phyloP scores from a whole-genome alignment of 2,113 vertebrate species.

The Nycticebus coucang region DNA sequence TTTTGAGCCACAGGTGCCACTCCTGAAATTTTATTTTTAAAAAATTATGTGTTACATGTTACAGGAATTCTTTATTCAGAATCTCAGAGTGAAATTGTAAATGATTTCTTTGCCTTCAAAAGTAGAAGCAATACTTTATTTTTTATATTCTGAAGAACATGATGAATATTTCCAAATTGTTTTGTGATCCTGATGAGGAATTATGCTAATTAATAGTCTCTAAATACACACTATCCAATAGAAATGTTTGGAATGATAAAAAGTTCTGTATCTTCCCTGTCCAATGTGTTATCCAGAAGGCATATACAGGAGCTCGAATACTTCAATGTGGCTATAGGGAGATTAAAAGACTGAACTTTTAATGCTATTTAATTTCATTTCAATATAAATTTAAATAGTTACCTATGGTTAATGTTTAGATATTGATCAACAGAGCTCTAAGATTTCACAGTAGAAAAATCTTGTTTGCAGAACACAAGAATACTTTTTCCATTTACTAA shows the following conservation, averaged over 20 bases:
- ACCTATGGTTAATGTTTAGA: neutral
- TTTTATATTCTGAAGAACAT: neutral
- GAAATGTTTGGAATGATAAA: neutral
- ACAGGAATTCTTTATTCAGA: neutral
- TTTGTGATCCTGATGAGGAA: neutral
- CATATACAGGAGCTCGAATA: neutral
- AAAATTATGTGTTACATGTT: neutral
- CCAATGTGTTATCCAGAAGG: neutral
- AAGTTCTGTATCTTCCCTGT: neutral
- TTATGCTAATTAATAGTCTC: conserved; percentile 3
- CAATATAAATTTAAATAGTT: conserved; percentile 11
- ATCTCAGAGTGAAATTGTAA: neutral
- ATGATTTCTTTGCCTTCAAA: neutral
- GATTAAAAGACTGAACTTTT: neutral
- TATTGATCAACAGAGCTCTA: neutral
- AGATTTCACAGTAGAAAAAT: neutral
- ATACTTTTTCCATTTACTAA: neutral
- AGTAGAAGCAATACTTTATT: neutral
- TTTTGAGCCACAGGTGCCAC: too few relatives aligned
- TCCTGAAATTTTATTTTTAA: neutral
- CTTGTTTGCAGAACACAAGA: neutral
- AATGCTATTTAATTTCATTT: conserved; percentile 35
- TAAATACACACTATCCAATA: neutral
- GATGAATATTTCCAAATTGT: neutral
- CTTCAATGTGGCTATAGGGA: neutral